Evolutionary conservation across 2,888 invertebrate genomes (phyloP), one percentile per base, ranked within the genome.

Genomic region (Conus canariensis): DNA sequence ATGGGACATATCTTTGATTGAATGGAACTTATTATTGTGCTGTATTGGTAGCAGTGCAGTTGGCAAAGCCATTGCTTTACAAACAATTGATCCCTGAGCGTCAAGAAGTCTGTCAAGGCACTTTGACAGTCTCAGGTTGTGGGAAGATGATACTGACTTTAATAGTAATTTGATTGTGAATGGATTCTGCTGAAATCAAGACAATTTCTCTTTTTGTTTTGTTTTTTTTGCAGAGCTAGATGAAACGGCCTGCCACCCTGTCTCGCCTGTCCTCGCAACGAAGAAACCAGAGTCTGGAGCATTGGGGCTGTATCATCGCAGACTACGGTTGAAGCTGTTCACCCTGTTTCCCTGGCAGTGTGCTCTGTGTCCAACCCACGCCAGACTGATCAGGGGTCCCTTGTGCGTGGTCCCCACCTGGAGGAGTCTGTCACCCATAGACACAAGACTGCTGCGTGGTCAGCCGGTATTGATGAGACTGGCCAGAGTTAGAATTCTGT

Each of bases 371-470:
- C 56, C 82, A 58, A 0, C 3, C 82, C 58, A 1, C 3, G 22
- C 82, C 58, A 19, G 9, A 9, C 56, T 83, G 45, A 45, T 22
- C 58, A 58, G 82, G 82, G 22, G 14, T 19, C 16, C 8, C 19
- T 56, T 56, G 58, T 10, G 19, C 22, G 22, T 8, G 64, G 64
- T 3, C 19, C 3, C 58, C 19, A 56, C 16, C 6, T 16, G 82
- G 82, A 83, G 82, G 82, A 83, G 82, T 83, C 82, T 83, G 82
- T 56, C 82, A 83, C 82, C 82, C 3, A 6, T 58, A 56, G 30
- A 10, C n/a, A n/a, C 77, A 30, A 14, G 3, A 30, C 77, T 45
- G 77, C 25, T 16, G 77, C 30, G 10, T 8, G 12, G 30, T 30
- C 30, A 9, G 7, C 6, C 14, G 8, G 3, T 22, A 22, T 74